These are phyloP conservation scores for Pionites leucogaster DNA, from an alignment of 2,113 vertebrate genomes.

Conservation along the genomic window DNA sequence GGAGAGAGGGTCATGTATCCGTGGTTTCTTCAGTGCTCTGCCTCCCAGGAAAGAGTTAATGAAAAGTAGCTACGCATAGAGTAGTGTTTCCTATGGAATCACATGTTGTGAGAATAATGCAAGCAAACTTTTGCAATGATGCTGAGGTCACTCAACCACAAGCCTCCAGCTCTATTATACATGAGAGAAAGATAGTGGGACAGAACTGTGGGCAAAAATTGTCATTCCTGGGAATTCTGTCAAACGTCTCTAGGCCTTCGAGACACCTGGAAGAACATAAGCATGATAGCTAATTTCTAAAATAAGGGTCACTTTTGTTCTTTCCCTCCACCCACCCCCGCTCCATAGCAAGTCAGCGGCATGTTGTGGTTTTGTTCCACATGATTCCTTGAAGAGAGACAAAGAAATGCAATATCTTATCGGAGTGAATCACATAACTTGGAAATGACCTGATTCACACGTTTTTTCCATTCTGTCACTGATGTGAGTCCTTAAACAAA, in stretches of 20 bases:
- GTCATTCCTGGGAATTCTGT: neutral
- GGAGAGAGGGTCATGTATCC: neutral
- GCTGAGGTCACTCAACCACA: constrained; percentile 51
- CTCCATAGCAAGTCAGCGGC: constrained; percentile 41
- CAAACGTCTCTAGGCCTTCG: neutral
- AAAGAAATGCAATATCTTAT: constrained; percentile 64
- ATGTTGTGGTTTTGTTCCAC: constrained; percentile 65
- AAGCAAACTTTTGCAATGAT: constrained; percentile 51
- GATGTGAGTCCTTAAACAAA: constrained; percentile 20
- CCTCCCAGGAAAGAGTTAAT: constrained; percentile 36
- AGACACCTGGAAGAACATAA: constrained; percentile 47
- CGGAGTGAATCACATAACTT: constrained; percentile 63
- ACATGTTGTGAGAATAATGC: constrained; percentile 52
- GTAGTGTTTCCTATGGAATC: constrained; percentile 33
- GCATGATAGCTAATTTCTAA: neutral
- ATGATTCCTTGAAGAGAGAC: constrained; percentile 60
- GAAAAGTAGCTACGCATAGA: neutral
- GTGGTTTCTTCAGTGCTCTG: neutral
- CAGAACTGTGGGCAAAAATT: neutral
- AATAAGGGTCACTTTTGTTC: constrained; percentile 30
- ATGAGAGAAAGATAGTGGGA: neutral
- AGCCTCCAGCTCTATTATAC: constrained; percentile 28
- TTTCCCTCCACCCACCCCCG: neutral
- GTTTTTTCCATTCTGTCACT: constrained; percentile 52
- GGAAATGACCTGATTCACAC: constrained; percentile 67